These are phyloP conservation scores for Thera britannica DNA, from an alignment of 2,888 invertebrate genomes.

Conservation along the genomic window DNA sequence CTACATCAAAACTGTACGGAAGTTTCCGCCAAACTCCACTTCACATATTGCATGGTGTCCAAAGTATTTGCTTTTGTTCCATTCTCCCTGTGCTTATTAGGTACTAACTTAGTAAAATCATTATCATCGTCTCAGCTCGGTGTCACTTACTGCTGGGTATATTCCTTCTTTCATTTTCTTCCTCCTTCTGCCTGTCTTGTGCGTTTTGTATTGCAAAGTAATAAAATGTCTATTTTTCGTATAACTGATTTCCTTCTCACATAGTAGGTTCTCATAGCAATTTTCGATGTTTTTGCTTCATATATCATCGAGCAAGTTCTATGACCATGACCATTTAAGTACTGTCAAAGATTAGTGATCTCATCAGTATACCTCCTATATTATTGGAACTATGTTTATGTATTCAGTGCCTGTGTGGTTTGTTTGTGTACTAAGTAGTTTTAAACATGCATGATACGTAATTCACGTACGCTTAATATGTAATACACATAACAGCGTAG, in stretches of 20 bases:
- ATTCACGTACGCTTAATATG: neutral
- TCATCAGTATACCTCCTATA: slow-evolving; percentile 21
- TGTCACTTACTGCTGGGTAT: too few relatives aligned
- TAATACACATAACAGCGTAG: neutral
- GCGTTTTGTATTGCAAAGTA: too few relatives aligned
- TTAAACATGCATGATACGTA: neutral
- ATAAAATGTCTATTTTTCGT: neutral
- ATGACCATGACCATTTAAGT: slow-evolving; percentile 28
- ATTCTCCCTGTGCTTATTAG: too few relatives aligned
- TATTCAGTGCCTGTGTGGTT: neutral
- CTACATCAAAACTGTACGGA: too few relatives aligned
- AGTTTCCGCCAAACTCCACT: too few relatives aligned
- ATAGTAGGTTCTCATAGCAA: slow-evolving; percentile 8
- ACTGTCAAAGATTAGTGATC: slow-evolving; percentile 25
- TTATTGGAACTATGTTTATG: neutral
- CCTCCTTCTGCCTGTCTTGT: too few relatives aligned
- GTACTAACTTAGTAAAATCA: too few relatives aligned
- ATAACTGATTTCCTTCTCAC: slow-evolving; percentile 18
- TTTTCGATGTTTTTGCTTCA: slow-evolving; percentile 25
- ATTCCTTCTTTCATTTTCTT: too few relatives aligned
- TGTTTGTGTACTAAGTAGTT: neutral
- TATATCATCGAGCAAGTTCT: slow-evolving; percentile 12
- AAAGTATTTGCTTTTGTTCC: too few relatives aligned
- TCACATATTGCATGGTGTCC: too few relatives aligned
- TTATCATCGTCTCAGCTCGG: too few relatives aligned